Conservation (phyloP, 2,113 vertebrate genomes). For the Xyrauchen texanus region DNA sequence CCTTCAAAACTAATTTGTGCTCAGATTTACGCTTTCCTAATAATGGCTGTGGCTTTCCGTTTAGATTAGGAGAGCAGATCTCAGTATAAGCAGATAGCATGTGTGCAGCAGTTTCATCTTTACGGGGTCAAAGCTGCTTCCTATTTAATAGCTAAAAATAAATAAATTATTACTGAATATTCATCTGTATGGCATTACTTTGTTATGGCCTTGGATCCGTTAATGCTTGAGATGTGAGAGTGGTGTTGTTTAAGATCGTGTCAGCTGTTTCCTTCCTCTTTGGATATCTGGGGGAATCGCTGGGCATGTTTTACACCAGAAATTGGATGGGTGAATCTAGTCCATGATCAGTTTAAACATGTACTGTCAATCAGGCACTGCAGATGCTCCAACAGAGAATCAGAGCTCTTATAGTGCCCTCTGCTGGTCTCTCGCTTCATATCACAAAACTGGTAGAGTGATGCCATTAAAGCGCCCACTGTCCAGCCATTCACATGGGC, state of each 20-base stretch:
- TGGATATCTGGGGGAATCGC: background rate
- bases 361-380: conserved; percentile 14
- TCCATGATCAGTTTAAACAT: background rate
- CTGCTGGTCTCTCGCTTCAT: conserved; percentile 34
- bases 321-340: background rate
- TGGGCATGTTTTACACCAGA: background rate
- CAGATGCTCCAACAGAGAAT: conserved; percentile 49
- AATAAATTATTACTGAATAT: background rate
- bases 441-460: conserved; percentile 50
- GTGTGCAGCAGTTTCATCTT: conserved; percentile 10
- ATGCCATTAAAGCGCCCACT: conserved; percentile 50
- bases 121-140: background rate
- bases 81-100: background rate
- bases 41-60: background rate
- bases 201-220: conserved; percentile 22
- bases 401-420: conserved; percentile 33
- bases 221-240: conserved; percentile 13
- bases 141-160: no score
- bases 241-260: conserved; percentile 8
- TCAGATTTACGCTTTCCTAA: conserved; percentile 10
- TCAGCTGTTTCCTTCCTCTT: background rate
- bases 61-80: conserved; percentile 10
- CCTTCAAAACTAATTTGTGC: background rate
- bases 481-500: conserved; percentile 50
- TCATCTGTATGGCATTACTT: conserved; percentile 31